Evolutionary conservation across 1,140 invertebrate species (phyloP).

Genomic region (Babylonia areolata): DNA sequence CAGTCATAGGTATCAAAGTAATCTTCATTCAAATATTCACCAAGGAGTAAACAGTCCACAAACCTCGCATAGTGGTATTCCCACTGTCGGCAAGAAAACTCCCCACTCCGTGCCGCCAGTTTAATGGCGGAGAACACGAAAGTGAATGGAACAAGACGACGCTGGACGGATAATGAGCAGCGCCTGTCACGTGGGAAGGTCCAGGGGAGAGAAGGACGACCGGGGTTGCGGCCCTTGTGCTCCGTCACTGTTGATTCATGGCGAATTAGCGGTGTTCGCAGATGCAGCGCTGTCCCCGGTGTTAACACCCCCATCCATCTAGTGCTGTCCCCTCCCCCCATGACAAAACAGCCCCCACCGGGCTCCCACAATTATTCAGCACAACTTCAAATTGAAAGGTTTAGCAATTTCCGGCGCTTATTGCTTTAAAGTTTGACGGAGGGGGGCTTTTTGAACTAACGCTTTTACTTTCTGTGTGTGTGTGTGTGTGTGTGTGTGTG

Average conservation of each 20-base stretch:
- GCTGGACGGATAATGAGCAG: conserved; percentile 27
- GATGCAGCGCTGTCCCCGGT: conserved; percentile 33
- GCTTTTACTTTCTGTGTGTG: not conserved
- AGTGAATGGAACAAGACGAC: conserved; percentile 13
- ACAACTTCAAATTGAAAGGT: conserved; percentile 35
- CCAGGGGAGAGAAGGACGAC: conserved; percentile 33
- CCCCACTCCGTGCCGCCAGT: too few species aligned
- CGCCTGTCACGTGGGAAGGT: conserved; percentile 27
- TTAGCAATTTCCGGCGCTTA: conserved; percentile 19
- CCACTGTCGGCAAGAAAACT: too few species aligned
- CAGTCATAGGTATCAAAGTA: too few species aligned
- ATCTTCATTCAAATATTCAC: too few species aligned
- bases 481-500: conserved; percentile 14
- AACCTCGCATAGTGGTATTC: too few species aligned
- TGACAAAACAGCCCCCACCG: conserved; percentile 28
- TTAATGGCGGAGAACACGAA: not conserved
- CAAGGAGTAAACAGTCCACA: too few species aligned
- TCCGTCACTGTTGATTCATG: conserved; percentile 40
- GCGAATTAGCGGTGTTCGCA: conserved; percentile 41
- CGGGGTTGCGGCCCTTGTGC: conserved; percentile 29
- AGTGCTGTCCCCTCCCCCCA: not conserved
- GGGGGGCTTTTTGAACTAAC: not conserved
- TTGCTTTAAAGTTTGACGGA: conserved; percentile 27
- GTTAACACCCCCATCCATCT: conserved; percentile 40
- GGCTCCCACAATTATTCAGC: conserved; percentile 17